A percentile compares a stretch with the other conserved stretches of the same genome.
Evolutionary conservation across 2,888 invertebrate genomes (phyloP).

Genomic region (Muscina levida): DNA sequence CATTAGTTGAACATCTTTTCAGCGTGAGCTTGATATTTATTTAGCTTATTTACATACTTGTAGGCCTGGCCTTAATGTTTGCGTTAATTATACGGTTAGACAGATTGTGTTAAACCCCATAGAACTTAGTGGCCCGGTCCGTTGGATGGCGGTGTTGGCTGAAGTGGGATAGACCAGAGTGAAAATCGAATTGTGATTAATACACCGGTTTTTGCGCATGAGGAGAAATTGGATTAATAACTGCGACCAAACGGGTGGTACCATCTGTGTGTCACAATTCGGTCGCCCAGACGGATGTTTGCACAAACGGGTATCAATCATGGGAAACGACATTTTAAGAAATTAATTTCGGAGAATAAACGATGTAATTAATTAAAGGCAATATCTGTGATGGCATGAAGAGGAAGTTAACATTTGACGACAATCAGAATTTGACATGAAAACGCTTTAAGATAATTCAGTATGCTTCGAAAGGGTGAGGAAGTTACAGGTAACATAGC

Average conservation of each 20-base stretch:
- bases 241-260: neutral
- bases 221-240: slow-evolving; percentile 23
- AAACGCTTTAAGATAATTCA: no score
- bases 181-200: slow-evolving; percentile 56
- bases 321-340: neutral
- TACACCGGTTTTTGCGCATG: slow-evolving; percentile 34
- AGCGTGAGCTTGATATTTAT: neutral
- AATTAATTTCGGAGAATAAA: no score
- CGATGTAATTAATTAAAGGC: no score
- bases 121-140: slow-evolving; percentile 6
- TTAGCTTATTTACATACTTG: slow-evolving; percentile 17
- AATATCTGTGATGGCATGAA: no score
- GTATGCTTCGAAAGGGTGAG: no score
- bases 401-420: no score
- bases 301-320: neutral
- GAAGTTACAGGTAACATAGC: no score
- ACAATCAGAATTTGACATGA: no score
- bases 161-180: neutral
- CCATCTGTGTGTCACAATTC: neutral
- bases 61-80: slow-evolving; percentile 47
- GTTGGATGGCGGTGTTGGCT: slow-evolving; percentile 4
- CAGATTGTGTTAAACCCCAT: slow-evolving; percentile 48
- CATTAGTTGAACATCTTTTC: neutral
- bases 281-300: neutral
- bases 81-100: slow-evolving; percentile 61